These are phyloP conservation scores for Catostylus mosaicus DNA, from an alignment of 30 jellyfish, hydroid and myxozoan species.

Conservation along the genomic window DNA sequence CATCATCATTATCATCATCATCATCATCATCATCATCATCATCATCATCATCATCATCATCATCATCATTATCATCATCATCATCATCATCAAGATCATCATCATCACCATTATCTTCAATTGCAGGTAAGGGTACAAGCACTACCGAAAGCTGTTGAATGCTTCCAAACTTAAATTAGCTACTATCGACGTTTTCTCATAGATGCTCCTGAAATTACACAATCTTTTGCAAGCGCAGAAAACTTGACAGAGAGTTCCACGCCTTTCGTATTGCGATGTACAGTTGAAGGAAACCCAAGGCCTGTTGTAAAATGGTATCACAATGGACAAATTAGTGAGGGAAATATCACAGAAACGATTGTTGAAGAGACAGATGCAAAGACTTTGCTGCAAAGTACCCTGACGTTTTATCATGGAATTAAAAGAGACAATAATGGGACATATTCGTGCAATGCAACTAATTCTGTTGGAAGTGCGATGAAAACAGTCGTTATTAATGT, in stretches of 20 bases:
- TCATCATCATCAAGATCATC: too few species aligned
- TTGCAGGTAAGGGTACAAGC: too few species aligned
- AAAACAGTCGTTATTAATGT: conserved; percentile 47
- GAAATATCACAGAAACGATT: conserved; percentile 20
- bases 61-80: too few species aligned
- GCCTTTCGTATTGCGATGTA: conserved; percentile 28
- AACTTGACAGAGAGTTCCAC: conserved; percentile 43
- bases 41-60: too few species aligned
- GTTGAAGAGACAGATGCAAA: conserved; percentile 9
- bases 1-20: too few species aligned
- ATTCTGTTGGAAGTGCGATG: conserved; percentile 37
- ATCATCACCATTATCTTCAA: too few species aligned
- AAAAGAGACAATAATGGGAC: conserved; percentile 57
- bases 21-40: too few species aligned
- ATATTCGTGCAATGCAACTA: conserved; percentile 63
- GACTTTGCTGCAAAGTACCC: conserved; percentile 31
- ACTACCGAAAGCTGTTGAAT: too few species aligned
- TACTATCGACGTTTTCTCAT: not conserved
- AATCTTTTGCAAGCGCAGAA: conserved; percentile 40
- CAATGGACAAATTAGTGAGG: not conserved
- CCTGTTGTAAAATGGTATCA: conserved; percentile 44
- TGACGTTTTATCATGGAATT: conserved; percentile 53
- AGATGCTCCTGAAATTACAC: conserved; percentile 59
- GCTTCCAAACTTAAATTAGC: not conserved
- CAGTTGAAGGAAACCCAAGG: conserved; percentile 35